These are phyloP conservation scores for Sardina pilchardus DNA, from an alignment of 2,113 vertebrate species.

Conservation along the genomic window DNA sequence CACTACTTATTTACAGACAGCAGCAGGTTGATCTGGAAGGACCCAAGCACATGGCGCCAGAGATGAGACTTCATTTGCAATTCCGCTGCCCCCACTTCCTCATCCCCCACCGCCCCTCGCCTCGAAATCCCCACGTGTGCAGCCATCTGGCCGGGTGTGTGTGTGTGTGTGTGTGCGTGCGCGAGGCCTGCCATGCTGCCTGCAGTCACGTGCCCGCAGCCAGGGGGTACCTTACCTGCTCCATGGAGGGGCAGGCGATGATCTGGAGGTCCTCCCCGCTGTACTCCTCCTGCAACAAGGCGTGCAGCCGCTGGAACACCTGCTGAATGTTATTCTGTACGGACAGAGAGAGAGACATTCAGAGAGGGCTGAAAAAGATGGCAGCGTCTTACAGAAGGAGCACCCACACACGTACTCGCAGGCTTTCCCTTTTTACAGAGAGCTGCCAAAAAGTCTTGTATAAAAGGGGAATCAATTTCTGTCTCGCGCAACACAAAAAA, in stretches of 20 bases:
- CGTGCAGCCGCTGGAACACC: conserved; percentile 89
- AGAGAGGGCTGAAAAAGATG: background rate
- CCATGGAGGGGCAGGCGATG: conserved; percentile 93
- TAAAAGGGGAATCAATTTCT: background rate
- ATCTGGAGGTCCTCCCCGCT: conserved; percentile 90
- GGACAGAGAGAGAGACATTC: background rate
- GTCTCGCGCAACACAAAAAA: background rate
- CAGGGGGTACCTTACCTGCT: conserved; percentile 80
- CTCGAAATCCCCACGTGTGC: conserved; percentile 42
- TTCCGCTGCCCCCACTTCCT: background rate
- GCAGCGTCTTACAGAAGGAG: background rate
- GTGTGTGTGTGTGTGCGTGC: too few species aligned
- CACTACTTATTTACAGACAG: conserved; percentile 85
- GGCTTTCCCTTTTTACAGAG: background rate
- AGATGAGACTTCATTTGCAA: conserved; percentile 7
- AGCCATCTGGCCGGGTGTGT: conserved; percentile 40
- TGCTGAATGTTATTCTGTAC: conserved; percentile 94
- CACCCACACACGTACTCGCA: background rate
- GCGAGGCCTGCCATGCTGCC: background rate
- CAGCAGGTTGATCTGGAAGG: conserved; percentile 87
- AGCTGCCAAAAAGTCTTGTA: background rate
- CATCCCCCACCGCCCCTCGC: too few species aligned
- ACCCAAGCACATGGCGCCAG: conserved; percentile 1
- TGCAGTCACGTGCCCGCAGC: background rate
- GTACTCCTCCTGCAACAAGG: conserved; percentile 91